Evolutionary conservation across 2,113 vertebrate species (phyloP).

Genomic region (Aepyceros melampus): DNA sequence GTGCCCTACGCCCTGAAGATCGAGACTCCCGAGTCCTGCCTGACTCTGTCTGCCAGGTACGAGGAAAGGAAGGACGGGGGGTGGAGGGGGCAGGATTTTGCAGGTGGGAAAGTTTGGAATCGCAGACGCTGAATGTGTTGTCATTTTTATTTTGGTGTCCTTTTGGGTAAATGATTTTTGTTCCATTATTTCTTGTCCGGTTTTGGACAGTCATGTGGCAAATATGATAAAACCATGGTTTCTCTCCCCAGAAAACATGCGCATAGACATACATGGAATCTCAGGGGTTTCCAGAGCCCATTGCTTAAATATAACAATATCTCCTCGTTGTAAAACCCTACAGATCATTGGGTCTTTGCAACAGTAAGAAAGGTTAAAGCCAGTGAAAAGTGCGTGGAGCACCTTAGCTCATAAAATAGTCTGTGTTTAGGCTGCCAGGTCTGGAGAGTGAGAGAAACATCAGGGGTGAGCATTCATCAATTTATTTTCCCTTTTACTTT

Average conservation of each 20-base stretch:
- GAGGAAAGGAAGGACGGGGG: not conserved
- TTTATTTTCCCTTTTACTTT: not conserved
- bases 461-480: not conserved
- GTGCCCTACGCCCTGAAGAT: slow-evolving; percentile 90
- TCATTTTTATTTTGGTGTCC: not conserved
- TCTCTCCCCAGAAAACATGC: not conserved
- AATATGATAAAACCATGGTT: not conserved
- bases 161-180: not conserved
- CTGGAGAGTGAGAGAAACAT: not conserved
- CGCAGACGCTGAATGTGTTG: no score
- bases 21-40: slow-evolving; percentile 87
- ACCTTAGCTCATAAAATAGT: not conserved
- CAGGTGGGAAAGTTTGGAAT: not conserved
- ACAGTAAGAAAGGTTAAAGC: not conserved
- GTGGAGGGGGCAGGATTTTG: not conserved
- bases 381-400: not conserved
- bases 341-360: not conserved
- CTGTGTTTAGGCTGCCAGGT: not conserved
- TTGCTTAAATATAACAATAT: not conserved
- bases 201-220: not conserved
- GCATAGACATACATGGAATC: not conserved
- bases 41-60: slow-evolving; percentile 93
- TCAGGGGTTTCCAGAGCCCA: not conserved
- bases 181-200: not conserved
- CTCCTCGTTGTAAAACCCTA: not conserved